These are phyloP conservation scores for Eilema griseolum DNA, from an alignment of 2,888 invertebrate genomes.

Conservation along the genomic window DNA sequence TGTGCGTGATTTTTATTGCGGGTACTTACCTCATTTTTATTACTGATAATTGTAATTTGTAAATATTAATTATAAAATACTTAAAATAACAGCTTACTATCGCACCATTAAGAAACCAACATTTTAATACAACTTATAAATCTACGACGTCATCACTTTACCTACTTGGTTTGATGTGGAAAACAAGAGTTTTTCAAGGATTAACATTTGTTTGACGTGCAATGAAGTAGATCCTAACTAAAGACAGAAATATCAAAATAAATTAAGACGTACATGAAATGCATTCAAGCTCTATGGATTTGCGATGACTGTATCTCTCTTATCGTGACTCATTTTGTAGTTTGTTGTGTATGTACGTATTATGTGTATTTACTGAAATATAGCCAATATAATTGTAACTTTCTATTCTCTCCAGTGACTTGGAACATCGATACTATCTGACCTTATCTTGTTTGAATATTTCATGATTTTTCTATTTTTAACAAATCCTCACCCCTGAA, in stretches of 20 bases:
- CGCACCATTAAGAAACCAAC: background rate
- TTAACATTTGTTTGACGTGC: constrained; percentile 24
- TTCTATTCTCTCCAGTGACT: constrained; percentile 77
- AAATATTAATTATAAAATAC: background rate
- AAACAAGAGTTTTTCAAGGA: constrained; percentile 20
- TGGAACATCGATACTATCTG: constrained; percentile 79
- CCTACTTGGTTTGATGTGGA: constrained; percentile 27
- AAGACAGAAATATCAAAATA: constrained; percentile 4
- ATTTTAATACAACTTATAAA: background rate
- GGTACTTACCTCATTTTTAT: background rate
- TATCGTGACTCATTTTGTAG: constrained; percentile 84
- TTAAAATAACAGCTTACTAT: background rate
- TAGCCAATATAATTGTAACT: constrained; percentile 75
- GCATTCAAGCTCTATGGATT: constrained; percentile 76
- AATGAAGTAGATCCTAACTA: constrained; percentile 28
- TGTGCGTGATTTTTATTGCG: background rate
- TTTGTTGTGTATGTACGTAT: constrained; percentile 85
- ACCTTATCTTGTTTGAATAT: constrained; percentile 60
- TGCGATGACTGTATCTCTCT: constrained; percentile 84
- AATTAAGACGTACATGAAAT: constrained; percentile 37
- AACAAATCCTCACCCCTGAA: constrained; percentile 39
- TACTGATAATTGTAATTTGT: background rate
- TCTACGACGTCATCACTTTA: constrained; percentile 52
- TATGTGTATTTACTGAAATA: constrained; percentile 83
- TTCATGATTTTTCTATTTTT: constrained; percentile 43